phyloP scores from a whole-genome alignment of 2,797 vertebrate species.

The Antennarius maculatus region DNA sequence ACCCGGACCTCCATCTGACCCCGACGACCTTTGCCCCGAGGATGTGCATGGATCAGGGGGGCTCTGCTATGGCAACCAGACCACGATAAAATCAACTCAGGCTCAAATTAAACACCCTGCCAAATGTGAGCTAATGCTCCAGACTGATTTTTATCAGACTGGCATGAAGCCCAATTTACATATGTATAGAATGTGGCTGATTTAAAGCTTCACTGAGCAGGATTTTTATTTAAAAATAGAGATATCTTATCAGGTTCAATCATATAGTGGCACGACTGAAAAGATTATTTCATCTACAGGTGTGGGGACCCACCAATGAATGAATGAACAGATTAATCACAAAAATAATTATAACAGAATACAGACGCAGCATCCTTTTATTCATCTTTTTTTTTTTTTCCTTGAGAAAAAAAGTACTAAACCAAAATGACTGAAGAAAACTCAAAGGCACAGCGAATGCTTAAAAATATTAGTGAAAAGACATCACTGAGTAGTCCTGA shows the following conservation, averaged over 20 bases:
- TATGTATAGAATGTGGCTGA: conserved; percentile 21
- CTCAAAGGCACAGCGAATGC: too few relatives aligned
- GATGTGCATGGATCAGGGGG: conserved; percentile 54
- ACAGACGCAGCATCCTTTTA: neutral
- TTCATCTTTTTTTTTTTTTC: too few relatives aligned
- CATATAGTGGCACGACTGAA: neutral
- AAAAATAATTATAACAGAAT: neutral
- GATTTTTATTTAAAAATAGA: neutral
- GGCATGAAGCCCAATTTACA: conserved; percentile 20
- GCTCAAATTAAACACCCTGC: conserved; percentile 26
- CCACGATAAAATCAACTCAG: conserved; percentile 54
- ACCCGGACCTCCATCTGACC: conserved; percentile 70
- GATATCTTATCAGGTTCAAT: conserved; percentile 11
- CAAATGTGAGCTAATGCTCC: conserved; percentile 43
- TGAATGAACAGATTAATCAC: neutral
- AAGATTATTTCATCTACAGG: neutral
- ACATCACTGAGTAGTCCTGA: too few relatives aligned
- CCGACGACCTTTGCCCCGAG: conserved; percentile 64
- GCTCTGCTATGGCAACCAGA: conserved; percentile 39
- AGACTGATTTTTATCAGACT: conserved; percentile 51
- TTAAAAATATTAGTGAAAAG: too few relatives aligned
- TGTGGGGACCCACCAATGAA: neutral
- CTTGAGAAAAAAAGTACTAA: neutral
- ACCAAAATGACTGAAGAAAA: too few relatives aligned
- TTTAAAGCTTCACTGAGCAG: conserved; percentile 29